Evolutionary conservation across 2,888 invertebrate species (phyloP), one percentile per base, ranked within the genome.

Genomic region (Galerucella calmariensis): DNA sequence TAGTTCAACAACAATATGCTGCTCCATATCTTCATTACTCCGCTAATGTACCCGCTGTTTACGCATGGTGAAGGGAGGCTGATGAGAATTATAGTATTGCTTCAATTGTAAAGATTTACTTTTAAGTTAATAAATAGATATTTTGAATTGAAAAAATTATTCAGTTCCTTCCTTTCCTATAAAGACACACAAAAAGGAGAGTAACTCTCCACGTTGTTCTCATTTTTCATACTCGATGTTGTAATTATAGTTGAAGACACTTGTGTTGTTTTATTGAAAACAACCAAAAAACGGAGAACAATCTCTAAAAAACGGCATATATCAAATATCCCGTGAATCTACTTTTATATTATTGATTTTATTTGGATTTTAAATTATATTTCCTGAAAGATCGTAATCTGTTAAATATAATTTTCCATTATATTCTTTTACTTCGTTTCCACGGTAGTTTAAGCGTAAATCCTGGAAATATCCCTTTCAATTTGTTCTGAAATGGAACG

Each of bases 31-130:
- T 72, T 61, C 65, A 65, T 20, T 74, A 75, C 56, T 67, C 72
- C 46, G 73, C 72, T 14, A 44, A 67, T 56, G 73, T 68, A 14
- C 77, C 78, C n/a, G 71, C 73, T 48, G 65, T 79, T 58, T 75
- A 80, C 9, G 79, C 79, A 69, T 81, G 81, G 81, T 81, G 69
- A 76, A 75, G 77, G 77, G 78, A 79, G 77, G 77, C 75, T 80
- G 79, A 80, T 46, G 62, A 41, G 12, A 51, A 35, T 12, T n/a
- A 12, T 48, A 12, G 12, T 44, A 9, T 44, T 6, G 44, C 10
- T 44, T 44, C 2, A 44, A 9, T 48, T 48, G 48, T 48, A 48
- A 9, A 12, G n/a, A 53, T n/a, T 12, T 53, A 20, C 20, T 20
- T 20, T 20, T 20, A 20, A 20, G 20, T 20, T 20, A 1, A 20